These are phyloP conservation scores for Hyposmocoma kahamanoa DNA, from an alignment of 1,140 invertebrate genomes.

Conservation along the genomic window DNA sequence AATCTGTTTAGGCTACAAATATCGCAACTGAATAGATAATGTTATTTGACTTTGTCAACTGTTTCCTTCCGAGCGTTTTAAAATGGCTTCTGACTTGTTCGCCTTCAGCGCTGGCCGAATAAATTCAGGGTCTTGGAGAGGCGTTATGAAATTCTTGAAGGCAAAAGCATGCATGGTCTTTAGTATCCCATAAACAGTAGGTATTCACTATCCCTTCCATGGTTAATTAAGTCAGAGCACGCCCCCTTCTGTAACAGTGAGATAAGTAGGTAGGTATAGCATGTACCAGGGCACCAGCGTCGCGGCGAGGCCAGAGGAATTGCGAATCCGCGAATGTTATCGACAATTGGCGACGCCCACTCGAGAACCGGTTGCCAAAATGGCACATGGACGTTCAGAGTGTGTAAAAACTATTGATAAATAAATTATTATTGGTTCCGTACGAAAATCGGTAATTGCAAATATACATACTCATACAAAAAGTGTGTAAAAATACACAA, in stretches of 20 bases:
- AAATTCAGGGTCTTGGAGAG: too few species aligned
- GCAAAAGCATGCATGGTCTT: too few species aligned
- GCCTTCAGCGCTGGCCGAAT: too few species aligned
- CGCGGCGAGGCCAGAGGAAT: conserved; percentile 30
- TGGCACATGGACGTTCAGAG: conserved; percentile 17
- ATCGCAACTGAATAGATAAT: conserved; percentile 51
- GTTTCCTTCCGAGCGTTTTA: conserved; percentile 24
- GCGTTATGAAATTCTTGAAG: too few species aligned
- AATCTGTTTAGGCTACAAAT: conserved; percentile 58
- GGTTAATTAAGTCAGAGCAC: neutral
- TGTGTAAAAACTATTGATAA: too few species aligned
- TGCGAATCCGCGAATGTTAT: conserved; percentile 15
- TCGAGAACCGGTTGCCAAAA: conserved; percentile 51
- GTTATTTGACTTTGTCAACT: conserved; percentile 29
- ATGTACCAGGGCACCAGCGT: conserved; percentile 40
- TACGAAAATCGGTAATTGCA: too few species aligned
- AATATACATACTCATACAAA: too few species aligned
- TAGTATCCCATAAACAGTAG: neutral
- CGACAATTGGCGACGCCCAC: conserved; percentile 49
- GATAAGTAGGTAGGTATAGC: neutral
- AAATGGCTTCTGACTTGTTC: neutral
- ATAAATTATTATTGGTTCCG: too few species aligned
- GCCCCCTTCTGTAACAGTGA: neutral
- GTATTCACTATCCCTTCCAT: neutral
- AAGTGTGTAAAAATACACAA: too few species aligned